Conservation (phyloP, 2,888 invertebrate species). For the Hemistola chrysoprasaria region DNA sequence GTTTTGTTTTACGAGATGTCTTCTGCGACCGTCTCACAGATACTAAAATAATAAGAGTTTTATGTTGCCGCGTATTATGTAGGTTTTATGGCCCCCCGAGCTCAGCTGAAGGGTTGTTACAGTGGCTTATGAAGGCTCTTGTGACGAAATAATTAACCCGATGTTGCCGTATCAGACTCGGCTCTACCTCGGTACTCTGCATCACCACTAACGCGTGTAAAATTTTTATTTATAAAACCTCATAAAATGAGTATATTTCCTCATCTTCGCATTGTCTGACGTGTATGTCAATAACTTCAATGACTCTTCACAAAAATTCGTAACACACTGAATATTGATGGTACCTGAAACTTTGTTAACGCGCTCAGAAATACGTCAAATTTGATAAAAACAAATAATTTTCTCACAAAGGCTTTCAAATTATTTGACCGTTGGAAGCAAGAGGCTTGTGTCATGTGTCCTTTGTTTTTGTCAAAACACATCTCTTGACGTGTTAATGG, state of each 20-base stretch:
- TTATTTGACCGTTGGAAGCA: constrained; percentile 56
- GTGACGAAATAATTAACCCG: constrained; percentile 79
- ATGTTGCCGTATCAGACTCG: constrained; percentile 66
- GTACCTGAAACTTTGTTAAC: constrained; percentile 9
- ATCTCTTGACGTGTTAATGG: constrained; percentile 58
- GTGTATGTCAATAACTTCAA: constrained; percentile 1
- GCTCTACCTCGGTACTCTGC: constrained; percentile 47
- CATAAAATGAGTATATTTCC: constrained; percentile 1
- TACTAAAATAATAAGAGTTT: constrained; percentile 81
- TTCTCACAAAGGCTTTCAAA: constrained; percentile 46
- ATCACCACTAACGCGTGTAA: constrained; percentile 51
- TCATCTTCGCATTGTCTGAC: not conserved
- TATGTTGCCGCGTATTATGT: constrained; percentile 77
- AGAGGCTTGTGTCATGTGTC: constrained; percentile 38
- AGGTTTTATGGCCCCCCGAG: constrained; percentile 73
- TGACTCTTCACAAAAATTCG: constrained; percentile 1
- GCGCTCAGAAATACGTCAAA: constrained; percentile 3
- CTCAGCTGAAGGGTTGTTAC: constrained; percentile 73
- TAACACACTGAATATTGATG: constrained; percentile 1
- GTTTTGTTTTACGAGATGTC: constrained; percentile 79
- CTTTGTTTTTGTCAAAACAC: constrained; percentile 46
- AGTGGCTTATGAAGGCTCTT: constrained; percentile 76
- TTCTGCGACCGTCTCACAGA: constrained; percentile 76
- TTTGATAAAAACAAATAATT: constrained; percentile 18
- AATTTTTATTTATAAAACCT: constrained; percentile 42